Conservation (phyloP, 2,113 vertebrate genomes). For the Cricetomys ansorgei region DNA sequence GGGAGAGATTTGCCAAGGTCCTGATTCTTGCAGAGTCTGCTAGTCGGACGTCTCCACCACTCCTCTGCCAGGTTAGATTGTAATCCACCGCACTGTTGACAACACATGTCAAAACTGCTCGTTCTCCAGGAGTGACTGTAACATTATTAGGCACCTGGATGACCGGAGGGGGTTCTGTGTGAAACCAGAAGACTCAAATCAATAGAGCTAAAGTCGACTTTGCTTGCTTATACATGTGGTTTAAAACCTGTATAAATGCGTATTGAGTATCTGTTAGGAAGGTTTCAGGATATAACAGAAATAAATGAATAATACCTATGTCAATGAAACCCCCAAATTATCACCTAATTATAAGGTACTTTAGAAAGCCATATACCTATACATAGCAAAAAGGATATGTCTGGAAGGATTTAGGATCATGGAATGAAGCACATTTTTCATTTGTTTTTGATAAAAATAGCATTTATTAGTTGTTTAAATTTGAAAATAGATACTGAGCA, state of each 20-base stretch:
- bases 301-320: neutral
- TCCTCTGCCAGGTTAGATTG: conserved; percentile 95
- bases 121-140: conserved; percentile 88
- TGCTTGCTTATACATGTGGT: neutral
- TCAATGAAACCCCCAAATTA: neutral
- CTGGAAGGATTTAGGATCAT: neutral
- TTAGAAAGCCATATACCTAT: neutral
- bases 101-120: conserved; percentile 91
- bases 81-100: conserved; percentile 90
- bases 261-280: neutral
- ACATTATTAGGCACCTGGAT: conserved; percentile 89
- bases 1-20: conserved; percentile 89
- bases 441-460: neutral
- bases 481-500: neutral
- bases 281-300: neutral
- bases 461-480: neutral
- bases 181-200: neutral
- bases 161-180: conserved; percentile 93
- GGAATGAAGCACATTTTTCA: neutral
- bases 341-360: neutral
- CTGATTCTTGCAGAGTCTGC: conserved; percentile 83
- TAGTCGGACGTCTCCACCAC: conserved; percentile 84
- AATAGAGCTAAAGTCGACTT: neutral
- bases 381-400: neutral
- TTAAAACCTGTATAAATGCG: neutral